phyloP scores from a whole-genome alignment of 2,113 vertebrate species.

The Tautogolabrus adspersus region DNA sequence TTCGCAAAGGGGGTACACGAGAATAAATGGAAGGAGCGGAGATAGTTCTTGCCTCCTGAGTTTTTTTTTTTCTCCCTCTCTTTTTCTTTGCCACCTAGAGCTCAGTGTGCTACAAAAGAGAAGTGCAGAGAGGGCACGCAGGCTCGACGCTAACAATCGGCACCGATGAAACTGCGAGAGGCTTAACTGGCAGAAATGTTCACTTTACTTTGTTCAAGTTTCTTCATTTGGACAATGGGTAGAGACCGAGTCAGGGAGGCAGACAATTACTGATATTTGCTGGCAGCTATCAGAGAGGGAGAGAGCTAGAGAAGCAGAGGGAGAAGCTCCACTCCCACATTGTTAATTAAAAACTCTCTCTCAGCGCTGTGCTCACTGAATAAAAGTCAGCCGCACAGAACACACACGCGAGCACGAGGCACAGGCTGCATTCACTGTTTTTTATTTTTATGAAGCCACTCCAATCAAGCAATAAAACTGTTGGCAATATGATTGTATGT shows the following conservation, averaged over 20 bases:
- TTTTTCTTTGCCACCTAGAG: conserved; percentile 23
- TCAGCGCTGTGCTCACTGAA: conserved; percentile 47
- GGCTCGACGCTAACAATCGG: conserved; percentile 45
- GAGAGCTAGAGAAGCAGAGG: conserved; percentile 27
- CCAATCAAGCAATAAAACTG: conserved; percentile 19
- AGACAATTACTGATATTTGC: conserved; percentile 80
- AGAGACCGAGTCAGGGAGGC: conserved; percentile 60
- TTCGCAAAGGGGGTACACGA: conserved; percentile 20
- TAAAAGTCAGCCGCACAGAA: conserved; percentile 33
- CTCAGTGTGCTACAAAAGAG: conserved; percentile 48
- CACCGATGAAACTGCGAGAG: conserved; percentile 12
- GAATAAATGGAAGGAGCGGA: conserved; percentile 49
- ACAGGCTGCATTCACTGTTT: background rate
- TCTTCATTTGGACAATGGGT: conserved; percentile 62
- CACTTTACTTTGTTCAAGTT: conserved; percentile 66
- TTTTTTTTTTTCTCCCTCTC: background rate
- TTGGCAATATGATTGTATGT: conserved; percentile 18
- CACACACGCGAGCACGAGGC: conserved; percentile 28
- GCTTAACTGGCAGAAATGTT: conserved; percentile 61
- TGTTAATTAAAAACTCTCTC: conserved; percentile 78
- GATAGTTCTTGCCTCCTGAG: conserved; percentile 34
- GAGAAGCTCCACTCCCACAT: conserved; percentile 63
- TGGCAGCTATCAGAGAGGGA: conserved; percentile 67
- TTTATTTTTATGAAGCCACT: conserved; percentile 31
- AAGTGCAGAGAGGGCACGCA: conserved; percentile 19